phyloP scores from a whole-genome alignment of 1,140 invertebrate genomes.

The Temnothorax longispinosus region DNA sequence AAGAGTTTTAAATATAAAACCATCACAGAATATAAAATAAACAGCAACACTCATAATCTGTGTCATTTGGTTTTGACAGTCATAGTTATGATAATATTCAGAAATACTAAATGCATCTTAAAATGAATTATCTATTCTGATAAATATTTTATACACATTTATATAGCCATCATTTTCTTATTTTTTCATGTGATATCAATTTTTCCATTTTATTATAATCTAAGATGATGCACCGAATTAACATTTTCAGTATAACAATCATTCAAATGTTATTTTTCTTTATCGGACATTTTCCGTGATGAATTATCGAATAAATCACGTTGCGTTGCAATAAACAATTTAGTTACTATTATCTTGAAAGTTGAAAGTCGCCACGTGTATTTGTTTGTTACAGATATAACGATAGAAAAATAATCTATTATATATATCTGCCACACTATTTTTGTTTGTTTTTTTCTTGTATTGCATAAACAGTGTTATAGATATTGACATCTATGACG shows the following conservation, averaged over 20 bases:
- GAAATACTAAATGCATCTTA: neutral
- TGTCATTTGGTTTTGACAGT: neutral
- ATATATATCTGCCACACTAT: neutral
- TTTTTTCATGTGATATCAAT: neutral
- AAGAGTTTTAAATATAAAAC: neutral
- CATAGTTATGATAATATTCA: neutral
- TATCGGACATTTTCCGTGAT: neutral
- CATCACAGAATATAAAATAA: neutral
- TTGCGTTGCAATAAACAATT: neutral
- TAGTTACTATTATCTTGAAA: neutral
- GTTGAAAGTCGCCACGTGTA: neutral
- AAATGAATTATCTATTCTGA: neutral
- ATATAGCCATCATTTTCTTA: too few relatives aligned
- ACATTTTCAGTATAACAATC: neutral
- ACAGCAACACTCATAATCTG: neutral
- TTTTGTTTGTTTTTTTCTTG: neutral
- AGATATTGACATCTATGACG: conserved; percentile 6
- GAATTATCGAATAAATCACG: neutral
- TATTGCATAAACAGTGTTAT: neutral
- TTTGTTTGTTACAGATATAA: neutral
- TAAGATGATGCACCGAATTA: neutral
- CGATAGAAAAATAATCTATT: conserved; percentile 7
- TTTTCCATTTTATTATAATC: neutral
- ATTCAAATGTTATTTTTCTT: neutral
- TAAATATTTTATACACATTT: conserved; percentile 24